These are phyloP conservation scores for Myotis vivesi DNA, from an alignment of 2,797 vertebrate species.

Conservation along the genomic window DNA sequence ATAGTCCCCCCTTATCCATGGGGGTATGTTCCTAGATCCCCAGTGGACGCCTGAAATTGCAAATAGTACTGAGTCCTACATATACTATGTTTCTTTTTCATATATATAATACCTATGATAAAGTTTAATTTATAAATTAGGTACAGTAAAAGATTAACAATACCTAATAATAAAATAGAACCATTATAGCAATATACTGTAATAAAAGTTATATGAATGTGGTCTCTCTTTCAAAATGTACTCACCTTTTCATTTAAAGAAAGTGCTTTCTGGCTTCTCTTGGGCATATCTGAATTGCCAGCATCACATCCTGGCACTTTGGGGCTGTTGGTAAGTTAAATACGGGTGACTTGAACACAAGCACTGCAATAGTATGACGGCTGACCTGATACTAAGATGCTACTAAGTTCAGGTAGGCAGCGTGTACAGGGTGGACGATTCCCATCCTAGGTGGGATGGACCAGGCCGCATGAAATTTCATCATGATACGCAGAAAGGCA, in stretches of 20 bases:
- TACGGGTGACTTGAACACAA: no score
- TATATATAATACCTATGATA: neutral
- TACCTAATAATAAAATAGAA: neutral
- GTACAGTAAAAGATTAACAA: neutral
- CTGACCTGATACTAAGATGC: neutral
- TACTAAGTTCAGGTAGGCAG: neutral
- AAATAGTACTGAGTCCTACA: neutral
- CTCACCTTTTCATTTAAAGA: neutral
- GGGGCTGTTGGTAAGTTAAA: no score
- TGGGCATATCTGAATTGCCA: neutral
- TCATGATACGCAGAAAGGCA: no score
- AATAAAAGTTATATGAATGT: neutral
- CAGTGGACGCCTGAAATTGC: neutral
- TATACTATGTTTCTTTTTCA: neutral
- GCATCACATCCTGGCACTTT: no score
- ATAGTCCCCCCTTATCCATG: neutral
- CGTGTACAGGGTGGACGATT: neutral
- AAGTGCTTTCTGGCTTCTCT: neutral
- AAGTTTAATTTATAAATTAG: neutral
- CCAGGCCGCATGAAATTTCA: no score
- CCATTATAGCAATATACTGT: neutral
- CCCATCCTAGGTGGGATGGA: neutral
- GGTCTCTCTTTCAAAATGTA: neutral
- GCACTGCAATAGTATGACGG: no score
- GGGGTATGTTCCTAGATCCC: no score